phyloP scores from a whole-genome alignment of 2,113 vertebrate species.

The Zosterops borbonicus region DNA sequence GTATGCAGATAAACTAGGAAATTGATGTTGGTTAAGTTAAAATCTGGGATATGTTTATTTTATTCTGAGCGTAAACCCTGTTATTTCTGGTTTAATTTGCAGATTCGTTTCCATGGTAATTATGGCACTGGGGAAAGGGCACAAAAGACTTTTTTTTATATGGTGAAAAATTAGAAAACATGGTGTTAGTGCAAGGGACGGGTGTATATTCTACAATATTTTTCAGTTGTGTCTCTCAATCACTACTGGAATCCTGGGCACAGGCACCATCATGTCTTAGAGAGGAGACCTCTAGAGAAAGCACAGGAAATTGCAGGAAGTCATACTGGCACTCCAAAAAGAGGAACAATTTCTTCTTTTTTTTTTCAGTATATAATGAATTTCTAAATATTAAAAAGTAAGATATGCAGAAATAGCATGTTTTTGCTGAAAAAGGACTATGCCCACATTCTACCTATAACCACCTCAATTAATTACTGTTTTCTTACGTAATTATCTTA shows the following conservation, averaged over 20 bases:
- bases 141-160: constrained; percentile 41
- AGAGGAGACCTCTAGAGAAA: constrained; percentile 28
- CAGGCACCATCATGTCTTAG: neutral
- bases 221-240: neutral
- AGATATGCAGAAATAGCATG: neutral
- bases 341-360: neutral
- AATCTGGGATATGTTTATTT: constrained; percentile 55
- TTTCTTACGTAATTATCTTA: neutral
- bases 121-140: constrained; percentile 59
- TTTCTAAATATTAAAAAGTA: neutral
- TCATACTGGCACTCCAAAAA: neutral
- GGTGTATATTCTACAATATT: neutral
- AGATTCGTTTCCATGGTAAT: constrained; percentile 78
- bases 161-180: constrained; percentile 44
- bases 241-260: neutral
- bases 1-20: neutral
- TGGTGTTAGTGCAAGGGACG: neutral
- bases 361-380: neutral
- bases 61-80: constrained; percentile 57
- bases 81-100: constrained; percentile 73
- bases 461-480: neutral
- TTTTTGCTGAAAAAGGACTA: neutral
- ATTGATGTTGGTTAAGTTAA: constrained; percentile 40
- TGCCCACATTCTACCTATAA: neutral
- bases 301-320: neutral